Evolutionary conservation across 2,113 vertebrate genomes (phyloP), one percentile per base, ranked within the genome.

Genomic region (Burhinus oedicnemus): DNA sequence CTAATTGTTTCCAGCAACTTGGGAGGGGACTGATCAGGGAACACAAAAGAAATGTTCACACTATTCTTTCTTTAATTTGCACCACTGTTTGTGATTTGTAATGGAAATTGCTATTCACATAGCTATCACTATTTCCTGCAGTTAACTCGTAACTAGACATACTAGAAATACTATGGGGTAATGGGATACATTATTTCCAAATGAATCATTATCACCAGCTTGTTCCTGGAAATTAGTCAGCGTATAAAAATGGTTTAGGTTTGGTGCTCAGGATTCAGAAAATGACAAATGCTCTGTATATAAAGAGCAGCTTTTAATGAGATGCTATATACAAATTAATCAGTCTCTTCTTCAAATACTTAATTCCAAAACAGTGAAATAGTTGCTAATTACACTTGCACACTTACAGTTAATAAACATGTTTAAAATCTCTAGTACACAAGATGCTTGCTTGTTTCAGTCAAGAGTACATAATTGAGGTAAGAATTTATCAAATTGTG

Each of bases 231-330:
- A 69, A 47, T 54, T 12, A 54, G n/a, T 40, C 52, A 60, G 38
- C 45, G 1, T 19, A 19, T 36, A 23, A 75, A 66, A 69, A 82
- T 8, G 2, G 8, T 23, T 47, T 15, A 23, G 42, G 22, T 51
- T 71, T 55, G 14, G 47, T 42, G 42, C n/a, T 76, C 30, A 38
- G 70, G 55, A 69, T 38, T 62, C 57, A 71, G 58, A 44, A 58
- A 77, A 65, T 2, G 16, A 44, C 78, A 34, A 62, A 32, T 30
- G 66, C 40, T 49, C 49, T 12, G 25, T 21, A 38, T 57, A 58
- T 4, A 62, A 87, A 82, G 18, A 92, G 77, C 70, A 82, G 55
- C 32, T 87, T 92, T 92, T 92, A 92, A 92, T 92, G 70, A 87
- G 62, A 44, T 16, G 18, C 49, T 27, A 13, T 13, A 29, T 62